phyloP scores from a whole-genome alignment of 2,888 invertebrate species.

The Suillia variegata region DNA sequence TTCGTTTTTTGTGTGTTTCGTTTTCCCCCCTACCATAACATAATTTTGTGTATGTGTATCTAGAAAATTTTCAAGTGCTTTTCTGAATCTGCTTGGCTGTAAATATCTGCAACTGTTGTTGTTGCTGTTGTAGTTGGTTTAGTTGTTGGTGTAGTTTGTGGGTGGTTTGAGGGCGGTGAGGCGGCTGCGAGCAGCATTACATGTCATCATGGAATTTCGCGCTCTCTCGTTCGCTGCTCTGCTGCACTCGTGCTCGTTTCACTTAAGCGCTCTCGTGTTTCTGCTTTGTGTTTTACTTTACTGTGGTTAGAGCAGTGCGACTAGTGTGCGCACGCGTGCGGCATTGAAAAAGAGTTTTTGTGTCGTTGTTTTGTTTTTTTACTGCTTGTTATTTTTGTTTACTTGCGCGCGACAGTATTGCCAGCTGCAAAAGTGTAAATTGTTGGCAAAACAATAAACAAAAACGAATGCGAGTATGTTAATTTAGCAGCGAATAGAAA shows the following conservation, averaged over 20 bases:
- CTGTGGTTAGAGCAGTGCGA: background rate
- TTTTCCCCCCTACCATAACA: conserved; percentile 4
- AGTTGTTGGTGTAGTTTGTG: too few relatives aligned
- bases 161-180: background rate
- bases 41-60: conserved; percentile 37
- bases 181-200: background rate
- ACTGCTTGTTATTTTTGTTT: background rate
- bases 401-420: background rate
- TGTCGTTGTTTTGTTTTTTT: background rate
- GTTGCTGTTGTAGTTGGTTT: too few relatives aligned
- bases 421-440: background rate
- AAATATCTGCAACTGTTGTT: background rate
- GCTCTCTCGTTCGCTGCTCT: background rate
- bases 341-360: conserved; percentile 3
- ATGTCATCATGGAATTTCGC: too few relatives aligned
- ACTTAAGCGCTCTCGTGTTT: background rate
- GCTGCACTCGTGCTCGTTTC: too few relatives aligned
- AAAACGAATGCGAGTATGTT: too few relatives aligned
- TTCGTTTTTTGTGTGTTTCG: background rate
- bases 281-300: too few relatives aligned
- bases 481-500: too few relatives aligned
- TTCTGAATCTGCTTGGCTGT: conserved; percentile 19
- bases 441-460: too few relatives aligned
- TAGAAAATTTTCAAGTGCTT: conserved; percentile 32
- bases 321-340: background rate